Percentiles rank a stretch among this genome's conserved stretches.
Evolutionary conservation across 2,888 invertebrate genomes (phyloP).

Genomic region (Cryptus viduatorius): DNA sequence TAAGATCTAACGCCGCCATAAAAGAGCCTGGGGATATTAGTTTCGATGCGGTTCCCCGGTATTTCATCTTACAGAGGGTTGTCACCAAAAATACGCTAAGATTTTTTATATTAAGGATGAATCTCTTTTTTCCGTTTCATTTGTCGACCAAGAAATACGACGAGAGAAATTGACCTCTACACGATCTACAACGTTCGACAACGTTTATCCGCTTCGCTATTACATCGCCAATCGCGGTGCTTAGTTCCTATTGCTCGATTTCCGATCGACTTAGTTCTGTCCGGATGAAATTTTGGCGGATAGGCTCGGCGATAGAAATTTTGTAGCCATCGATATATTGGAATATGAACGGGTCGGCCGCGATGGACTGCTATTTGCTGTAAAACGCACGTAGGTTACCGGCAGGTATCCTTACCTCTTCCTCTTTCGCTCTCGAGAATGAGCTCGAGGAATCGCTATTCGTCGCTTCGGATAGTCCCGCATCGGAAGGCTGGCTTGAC

Average conservation of each 20-base stretch:
- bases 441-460: neutral
- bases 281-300: neutral
- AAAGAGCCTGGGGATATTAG: neutral
- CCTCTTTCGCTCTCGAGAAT: neutral
- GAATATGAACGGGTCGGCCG: neutral
- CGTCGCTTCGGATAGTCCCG: constrained; percentile 7
- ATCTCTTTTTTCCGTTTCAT: neutral
- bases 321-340: constrained; percentile 30
- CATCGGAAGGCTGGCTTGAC: neutral
- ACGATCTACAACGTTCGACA: neutral
- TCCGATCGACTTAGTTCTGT: neutral
- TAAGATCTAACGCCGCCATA: neutral
- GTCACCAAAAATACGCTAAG: constrained; percentile 1
- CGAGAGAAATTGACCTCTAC: neutral
- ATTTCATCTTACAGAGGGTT: neutral
- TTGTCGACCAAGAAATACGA: constrained; percentile 7
- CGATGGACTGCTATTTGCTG: neutral
- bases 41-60: neutral
- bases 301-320: constrained; percentile 25
- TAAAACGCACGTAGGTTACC: neutral
- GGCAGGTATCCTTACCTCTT: neutral
- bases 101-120: neutral
- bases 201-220: neutral
- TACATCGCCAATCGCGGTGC: neutral
- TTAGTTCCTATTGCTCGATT: neutral